phyloP scores from a whole-genome alignment of 2,888 invertebrate species.

The Hirtodrosophila confusa region DNA sequence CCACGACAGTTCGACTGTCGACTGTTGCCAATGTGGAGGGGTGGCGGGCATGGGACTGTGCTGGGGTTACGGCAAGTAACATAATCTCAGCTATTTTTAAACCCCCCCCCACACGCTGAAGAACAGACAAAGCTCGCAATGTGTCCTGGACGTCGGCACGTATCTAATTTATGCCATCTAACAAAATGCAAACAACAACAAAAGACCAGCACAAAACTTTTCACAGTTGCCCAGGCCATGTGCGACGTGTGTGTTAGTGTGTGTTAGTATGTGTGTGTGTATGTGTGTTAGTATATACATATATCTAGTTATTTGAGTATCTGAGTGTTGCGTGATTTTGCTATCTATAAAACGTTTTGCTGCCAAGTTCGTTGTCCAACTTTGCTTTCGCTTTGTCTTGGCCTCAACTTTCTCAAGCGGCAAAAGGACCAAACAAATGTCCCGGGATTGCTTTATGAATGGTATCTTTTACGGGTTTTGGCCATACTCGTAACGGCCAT shows the following conservation, averaged over 20 bases:
- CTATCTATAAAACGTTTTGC: slow-evolving; percentile 70
- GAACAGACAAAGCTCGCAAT: slow-evolving; percentile 33
- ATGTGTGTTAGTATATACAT: neutral
- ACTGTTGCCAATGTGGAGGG: slow-evolving; percentile 13
- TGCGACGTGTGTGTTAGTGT: slow-evolving; percentile 21
- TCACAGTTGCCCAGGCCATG: slow-evolving; percentile 44
- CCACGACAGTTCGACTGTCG: slow-evolving; percentile 44
- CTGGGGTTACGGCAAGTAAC: slow-evolving; percentile 5
- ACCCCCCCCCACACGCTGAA: slow-evolving; percentile 10
- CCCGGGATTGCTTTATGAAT: slow-evolving; percentile 64
- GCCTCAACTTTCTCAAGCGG: slow-evolving; percentile 21
- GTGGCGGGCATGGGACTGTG: neutral
- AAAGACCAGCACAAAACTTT: slow-evolving; percentile 68
- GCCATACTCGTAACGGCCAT: slow-evolving; percentile 20
- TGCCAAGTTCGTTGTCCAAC: slow-evolving; percentile 58
- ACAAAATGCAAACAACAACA: slow-evolving; percentile 70
- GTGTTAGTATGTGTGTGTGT: slow-evolving; percentile 19
- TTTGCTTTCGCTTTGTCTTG: slow-evolving; percentile 55
- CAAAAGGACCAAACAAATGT: slow-evolving; percentile 4
- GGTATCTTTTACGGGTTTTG: slow-evolving; percentile 64
- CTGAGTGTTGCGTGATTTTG: slow-evolving; percentile 60
- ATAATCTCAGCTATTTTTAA: slow-evolving; percentile 56
- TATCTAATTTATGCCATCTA: slow-evolving; percentile 76
- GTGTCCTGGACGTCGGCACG: slow-evolving; percentile 60
- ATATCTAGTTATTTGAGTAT: slow-evolving; percentile 51